phyloP scores from a whole-genome alignment of 2,113 vertebrate species.

The Cheilinus undulatus region DNA sequence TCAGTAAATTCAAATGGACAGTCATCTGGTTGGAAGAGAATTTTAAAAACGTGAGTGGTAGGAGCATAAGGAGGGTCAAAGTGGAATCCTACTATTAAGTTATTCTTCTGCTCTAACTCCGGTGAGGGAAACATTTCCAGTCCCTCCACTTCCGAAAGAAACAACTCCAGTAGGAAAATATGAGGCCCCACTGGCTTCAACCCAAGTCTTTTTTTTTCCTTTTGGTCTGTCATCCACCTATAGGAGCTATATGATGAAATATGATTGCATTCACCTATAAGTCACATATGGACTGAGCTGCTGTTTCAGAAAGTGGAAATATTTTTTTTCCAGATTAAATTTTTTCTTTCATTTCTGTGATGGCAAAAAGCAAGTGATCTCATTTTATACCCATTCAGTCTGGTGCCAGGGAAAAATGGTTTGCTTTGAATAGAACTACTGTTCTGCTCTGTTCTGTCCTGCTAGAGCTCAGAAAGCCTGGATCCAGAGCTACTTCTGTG shows the following conservation, averaged over 20 bases:
- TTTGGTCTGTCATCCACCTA: constrained; percentile 6
- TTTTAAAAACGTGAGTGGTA: constrained; percentile 12
- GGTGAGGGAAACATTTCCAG: constrained; percentile 54
- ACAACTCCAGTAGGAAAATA: constrained; percentile 40
- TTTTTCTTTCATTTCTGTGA: constrained; percentile 39
- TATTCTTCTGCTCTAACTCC: constrained; percentile 32
- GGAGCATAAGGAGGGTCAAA: constrained; percentile 10
- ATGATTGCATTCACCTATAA: neutral
- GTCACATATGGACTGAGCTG: constrained; percentile 18
- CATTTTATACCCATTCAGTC: constrained; percentile 67
- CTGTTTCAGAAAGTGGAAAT: constrained; percentile 40
- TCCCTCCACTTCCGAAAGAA: constrained; percentile 55
- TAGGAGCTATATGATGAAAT: neutral
- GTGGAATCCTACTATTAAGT: constrained; percentile 28
- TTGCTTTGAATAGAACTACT: constrained; percentile 80
- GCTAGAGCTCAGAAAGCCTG: constrained; percentile 54
- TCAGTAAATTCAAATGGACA: neutral
- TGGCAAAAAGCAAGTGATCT: constrained; percentile 64
- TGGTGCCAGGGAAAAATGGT: constrained; percentile 73
- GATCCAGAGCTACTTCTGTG: constrained; percentile 74
- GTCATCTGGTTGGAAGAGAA: neutral
- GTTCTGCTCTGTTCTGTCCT: constrained; percentile 73
- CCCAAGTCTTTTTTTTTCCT: constrained; percentile 7
- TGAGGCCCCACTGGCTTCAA: constrained; percentile 34
- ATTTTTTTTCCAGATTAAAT: constrained; percentile 35